These are phyloP conservation scores for Danionella cerebrum DNA, from an alignment of 2,113 vertebrate species.

Conservation along the genomic window DNA sequence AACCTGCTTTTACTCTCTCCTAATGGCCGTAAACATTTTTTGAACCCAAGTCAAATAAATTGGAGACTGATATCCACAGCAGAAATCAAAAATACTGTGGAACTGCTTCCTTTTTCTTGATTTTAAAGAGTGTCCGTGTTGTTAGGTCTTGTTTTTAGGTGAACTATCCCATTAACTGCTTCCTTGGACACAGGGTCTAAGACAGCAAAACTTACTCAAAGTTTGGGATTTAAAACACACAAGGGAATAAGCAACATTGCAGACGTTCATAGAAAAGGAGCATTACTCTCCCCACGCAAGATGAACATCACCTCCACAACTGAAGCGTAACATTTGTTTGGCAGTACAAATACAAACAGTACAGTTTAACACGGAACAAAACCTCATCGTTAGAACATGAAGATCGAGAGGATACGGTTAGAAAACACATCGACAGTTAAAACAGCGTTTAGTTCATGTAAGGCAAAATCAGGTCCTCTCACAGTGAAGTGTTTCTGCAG, in stretches of 20 bases:
- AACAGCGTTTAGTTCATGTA: slow-evolving; percentile 66
- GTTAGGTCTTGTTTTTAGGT: too few species aligned
- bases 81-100: too few species aligned
- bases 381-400: slow-evolving; percentile 50
- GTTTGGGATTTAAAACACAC: slow-evolving; percentile 25
- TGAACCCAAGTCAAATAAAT: too few species aligned
- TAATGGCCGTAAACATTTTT: too few species aligned
- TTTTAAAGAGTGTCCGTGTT: too few species aligned
- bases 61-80: too few species aligned
- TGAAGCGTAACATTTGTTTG: slow-evolving; percentile 1
- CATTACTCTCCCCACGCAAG: slow-evolving; percentile 62
- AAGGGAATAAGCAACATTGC: slow-evolving; percentile 32
- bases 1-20: too few species aligned
- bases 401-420: slow-evolving; percentile 61
- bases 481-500: slow-evolving; percentile 67
- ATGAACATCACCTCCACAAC: slow-evolving; percentile 22
- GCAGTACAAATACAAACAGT: slow-evolving; percentile 21
- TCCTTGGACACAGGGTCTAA: slow-evolving; percentile 1
- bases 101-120: background rate
- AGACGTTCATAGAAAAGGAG: slow-evolving; percentile 57
- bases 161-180: too few species aligned
- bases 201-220: slow-evolving; percentile 1
- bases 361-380: slow-evolving; percentile 58
- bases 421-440: slow-evolving; percentile 66
- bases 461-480: slow-evolving; percentile 77